Base-by-base conservation (phyloP, 2,888 invertebrate genomes). In the Caenorhabditis sp. region DNA sequence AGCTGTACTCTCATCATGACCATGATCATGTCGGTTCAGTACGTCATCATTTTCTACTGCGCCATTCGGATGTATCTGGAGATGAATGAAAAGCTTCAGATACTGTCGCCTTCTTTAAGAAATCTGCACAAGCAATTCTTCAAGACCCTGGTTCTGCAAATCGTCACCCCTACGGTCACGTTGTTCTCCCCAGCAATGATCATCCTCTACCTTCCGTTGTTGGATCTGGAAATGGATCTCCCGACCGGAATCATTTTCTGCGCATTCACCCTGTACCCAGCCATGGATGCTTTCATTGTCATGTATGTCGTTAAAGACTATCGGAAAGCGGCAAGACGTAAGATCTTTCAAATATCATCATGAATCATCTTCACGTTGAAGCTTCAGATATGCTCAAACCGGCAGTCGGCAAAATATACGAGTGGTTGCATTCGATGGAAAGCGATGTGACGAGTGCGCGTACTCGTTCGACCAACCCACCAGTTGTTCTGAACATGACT, bases 41-140 rank as follows among this genome's bases (percentile, higher is more conserved):
- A 73, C 41, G n/a, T 16, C 2, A 35, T 80, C 1, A 80, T 80
- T 3, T 49, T 73, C 22, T 66, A 59, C 35, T 80, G 80, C 44
- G 73, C 47, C 0, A 3, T 31, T 19, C 16, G n/a, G 6, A 49
- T 80, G 59, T 68, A 51, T 14, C 2, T 6, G 0, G 31, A 28
- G 10, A 76, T 76, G 76, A 47, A 76, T 1, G 68, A 49, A 19
- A 76, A 76, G 12, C 28, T 76, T 28, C 41, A 44, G 4, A 7
- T 56, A 8, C 6, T 59, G 0, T 76, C 76, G 12, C 4, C 0
- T 0, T 47, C 63, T 0, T 7, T 75, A n/a, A n/a, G 54, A 28
- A 66, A 28, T 1, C 66, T 75, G 2, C 75, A 75, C 44, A 47
- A n/a, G 8, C 72, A 72, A 24, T 41, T 68, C 2, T 58, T 68